Percentiles rank a stretch among this genome's conserved stretches.
Evolutionary conservation across 2,113 vertebrate genomes (phyloP).

Genomic region (Tragelaphus imberbis): DNA sequence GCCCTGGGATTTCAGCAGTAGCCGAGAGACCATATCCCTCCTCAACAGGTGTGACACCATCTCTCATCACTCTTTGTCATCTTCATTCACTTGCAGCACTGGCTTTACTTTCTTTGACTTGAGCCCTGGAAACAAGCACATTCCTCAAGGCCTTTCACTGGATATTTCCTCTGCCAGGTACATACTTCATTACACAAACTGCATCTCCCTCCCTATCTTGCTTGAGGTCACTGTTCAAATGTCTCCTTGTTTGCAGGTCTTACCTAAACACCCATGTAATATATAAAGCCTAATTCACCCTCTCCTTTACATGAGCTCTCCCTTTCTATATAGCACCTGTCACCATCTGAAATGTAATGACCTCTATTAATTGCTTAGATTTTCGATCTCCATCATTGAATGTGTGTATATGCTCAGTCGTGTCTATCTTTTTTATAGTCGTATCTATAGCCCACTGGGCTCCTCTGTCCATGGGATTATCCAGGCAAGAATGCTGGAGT

Average conservation of each 20-base stretch:
- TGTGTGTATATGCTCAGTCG: background rate
- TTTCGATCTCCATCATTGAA: background rate
- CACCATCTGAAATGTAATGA: background rate
- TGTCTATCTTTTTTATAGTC: too few species aligned
- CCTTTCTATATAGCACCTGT: background rate
- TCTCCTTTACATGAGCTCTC: background rate
- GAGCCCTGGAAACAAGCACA: too few species aligned
- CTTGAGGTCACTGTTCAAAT: background rate
- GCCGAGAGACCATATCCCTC: fast-evolving
- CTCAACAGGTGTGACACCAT: background rate
- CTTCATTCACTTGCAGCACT: background rate
- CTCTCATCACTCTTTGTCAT: background rate
- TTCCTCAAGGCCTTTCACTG: background rate
- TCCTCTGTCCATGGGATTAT: background rate
- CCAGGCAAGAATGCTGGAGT: background rate
- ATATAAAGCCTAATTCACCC: too few species aligned
- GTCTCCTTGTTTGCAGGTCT: background rate
- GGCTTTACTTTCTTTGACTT: background rate
- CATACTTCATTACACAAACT: background rate
- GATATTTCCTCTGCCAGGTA: background rate
- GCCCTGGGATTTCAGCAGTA: background rate
- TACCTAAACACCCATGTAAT: background rate
- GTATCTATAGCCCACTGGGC: background rate
- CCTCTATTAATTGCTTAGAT: background rate
- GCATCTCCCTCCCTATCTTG: background rate